Base-by-base conservation (phyloP, 2,113 vertebrate species). In the Trogon melanurus region DNA sequence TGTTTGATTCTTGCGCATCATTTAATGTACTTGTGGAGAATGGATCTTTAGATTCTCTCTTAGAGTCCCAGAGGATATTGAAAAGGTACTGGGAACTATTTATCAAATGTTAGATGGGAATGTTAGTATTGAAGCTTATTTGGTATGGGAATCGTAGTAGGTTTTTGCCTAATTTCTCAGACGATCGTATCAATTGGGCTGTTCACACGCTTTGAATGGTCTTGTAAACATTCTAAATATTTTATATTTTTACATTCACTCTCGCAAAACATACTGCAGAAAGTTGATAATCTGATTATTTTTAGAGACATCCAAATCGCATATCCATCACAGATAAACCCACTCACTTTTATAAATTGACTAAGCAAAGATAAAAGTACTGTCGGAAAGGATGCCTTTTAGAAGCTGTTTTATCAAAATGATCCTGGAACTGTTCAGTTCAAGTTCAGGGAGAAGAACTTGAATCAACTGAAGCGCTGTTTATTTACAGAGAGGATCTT, bases 321-420 rank as follows among this genome's bases (percentile, higher is more conserved):
- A 94, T 90, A 90, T 90, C 50, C 41, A n/a, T 65, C 20, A 29
- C 23, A 67, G 58, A 82, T 53, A 79, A 88, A 57, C 3, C 4
- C 17, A 26, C 26, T 91, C 27, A 16, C 54, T 93, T 91, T 91
- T 72, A n/a, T 75, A 80, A 78, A 47, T 2, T 1, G 51, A 73
- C 21, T 29, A 83, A 80, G 16, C n/a, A 91, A 92, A 83, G 60
- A 93, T 80, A 90, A 92, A 94, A 95, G 30, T 13, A 16, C 13
- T 54, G 45, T 74, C 27, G 60, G 64, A 78, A 88, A 67, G 25
- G 17, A 44, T 86, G 47, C 9, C 60, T 92, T 89, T 62, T 54
- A 74, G 27, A 66, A 66, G 36, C 26, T 38, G 20, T 72, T 75
- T 65, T 76, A 79, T 72, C 78, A 73, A 58, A 79, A 71, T 95